Conservation (phyloP, 2,797 vertebrate species). For the Gadopsis marmoratus region DNA sequence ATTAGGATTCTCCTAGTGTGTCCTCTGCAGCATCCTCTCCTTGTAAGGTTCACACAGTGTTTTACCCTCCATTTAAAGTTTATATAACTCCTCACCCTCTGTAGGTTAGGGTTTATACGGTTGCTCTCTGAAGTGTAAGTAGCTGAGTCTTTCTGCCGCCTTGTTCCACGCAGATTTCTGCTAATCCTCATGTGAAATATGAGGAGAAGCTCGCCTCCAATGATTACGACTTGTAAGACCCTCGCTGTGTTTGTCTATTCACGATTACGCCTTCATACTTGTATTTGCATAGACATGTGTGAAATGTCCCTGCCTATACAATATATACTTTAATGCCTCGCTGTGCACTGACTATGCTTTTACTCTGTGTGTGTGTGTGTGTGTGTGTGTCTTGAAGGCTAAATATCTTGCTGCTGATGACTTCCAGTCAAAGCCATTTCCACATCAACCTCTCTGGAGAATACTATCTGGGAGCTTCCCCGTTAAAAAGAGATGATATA, state of each 20-base stretch:
- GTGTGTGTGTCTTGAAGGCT: constrained; percentile 29
- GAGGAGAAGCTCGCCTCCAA: constrained; percentile 62
- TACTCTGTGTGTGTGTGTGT: constrained; percentile 3
- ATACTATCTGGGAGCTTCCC: constrained; percentile 31
- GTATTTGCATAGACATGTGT: constrained; percentile 40
- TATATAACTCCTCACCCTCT: constrained; percentile 46
- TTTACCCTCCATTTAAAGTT: constrained; percentile 43
- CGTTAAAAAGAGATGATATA: constrained; percentile 12
- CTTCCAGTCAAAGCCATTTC: constrained; percentile 58
- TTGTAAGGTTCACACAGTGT: constrained; percentile 14
- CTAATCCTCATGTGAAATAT: constrained; percentile 77
- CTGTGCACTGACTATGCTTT: constrained; percentile 5
- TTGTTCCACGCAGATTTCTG: constrained; percentile 65
- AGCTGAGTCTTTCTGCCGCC: constrained; percentile 29
- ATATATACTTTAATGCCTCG: constrained; percentile 46
- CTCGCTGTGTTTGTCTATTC: constrained; percentile 72
- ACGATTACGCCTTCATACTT: constrained; percentile 45
- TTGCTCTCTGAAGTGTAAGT: constrained; percentile 48
- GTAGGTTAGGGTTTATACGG: constrained; percentile 51
- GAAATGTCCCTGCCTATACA: constrained; percentile 21
- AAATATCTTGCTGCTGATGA: constrained; percentile 63
- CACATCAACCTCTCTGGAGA: constrained; percentile 56
- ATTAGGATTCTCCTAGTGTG: constrained; percentile 23
- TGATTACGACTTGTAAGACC: constrained; percentile 73
- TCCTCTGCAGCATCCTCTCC: constrained; percentile 23